A percentile compares a stretch with the other conserved stretches of the same genome.
Evolutionary conservation across 2,113 vertebrate species (phyloP).

Genomic region (Beaufortia kweichowensis): DNA sequence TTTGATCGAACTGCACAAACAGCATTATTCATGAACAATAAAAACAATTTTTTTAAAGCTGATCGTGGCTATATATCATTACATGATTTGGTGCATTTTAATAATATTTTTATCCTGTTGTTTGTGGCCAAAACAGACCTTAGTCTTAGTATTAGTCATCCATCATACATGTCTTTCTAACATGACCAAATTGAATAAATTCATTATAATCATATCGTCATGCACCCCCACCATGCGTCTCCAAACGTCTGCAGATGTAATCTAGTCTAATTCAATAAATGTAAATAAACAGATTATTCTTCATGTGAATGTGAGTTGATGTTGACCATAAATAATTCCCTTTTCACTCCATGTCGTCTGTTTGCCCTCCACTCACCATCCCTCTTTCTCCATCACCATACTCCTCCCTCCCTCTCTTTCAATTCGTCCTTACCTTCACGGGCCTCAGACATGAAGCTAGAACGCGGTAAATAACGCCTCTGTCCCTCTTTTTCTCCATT

Average conservation of each 20-base stretch:
- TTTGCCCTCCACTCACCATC: conserved; percentile 73
- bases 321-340: conserved; percentile 50
- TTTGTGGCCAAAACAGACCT: conserved; percentile 9
- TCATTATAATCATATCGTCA: conserved; percentile 31
- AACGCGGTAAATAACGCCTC: conserved; percentile 86
- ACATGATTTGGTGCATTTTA: no score
- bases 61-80: no score
- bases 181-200: conserved; percentile 35
- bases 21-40: no score
- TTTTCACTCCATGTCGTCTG: conserved; percentile 72
- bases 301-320: background rate
- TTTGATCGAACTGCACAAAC: no score
- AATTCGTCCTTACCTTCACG: conserved; percentile 60
- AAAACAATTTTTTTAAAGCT: no score
- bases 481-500: conserved; percentile 60
- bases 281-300: conserved; percentile 7
- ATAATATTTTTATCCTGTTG: no score
- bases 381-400: conserved; percentile 72
- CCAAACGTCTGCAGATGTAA: background rate
- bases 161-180: conserved; percentile 31
- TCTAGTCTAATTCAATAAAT: conserved; percentile 19
- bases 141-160: conserved; percentile 6
- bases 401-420: conserved; percentile 31
- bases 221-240: conserved; percentile 43
- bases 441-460: conserved; percentile 90